These are phyloP conservation scores for Rosalia funebris DNA, from an alignment of 2,888 invertebrate genomes.

Conservation along the genomic window DNA sequence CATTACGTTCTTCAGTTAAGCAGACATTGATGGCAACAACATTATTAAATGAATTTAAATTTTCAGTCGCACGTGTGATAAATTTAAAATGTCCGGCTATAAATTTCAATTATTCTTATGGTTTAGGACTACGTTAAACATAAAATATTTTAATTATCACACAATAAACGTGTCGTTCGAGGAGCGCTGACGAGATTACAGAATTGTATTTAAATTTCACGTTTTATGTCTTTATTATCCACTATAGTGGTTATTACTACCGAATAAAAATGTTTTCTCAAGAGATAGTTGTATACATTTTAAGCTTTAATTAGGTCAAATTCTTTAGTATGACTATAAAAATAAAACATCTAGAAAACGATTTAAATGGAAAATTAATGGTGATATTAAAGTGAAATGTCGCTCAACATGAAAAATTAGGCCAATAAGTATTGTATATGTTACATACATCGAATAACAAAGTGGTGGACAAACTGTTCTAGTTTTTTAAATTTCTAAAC, in stretches of 20 bases:
- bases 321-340: too few species aligned
- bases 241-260: background rate
- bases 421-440: too few species aligned
- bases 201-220: slow-evolving; percentile 16
- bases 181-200: slow-evolving; percentile 6
- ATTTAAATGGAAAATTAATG: too few species aligned
- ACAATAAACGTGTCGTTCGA: slow-evolving; percentile 3
- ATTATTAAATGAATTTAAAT: slow-evolving; percentile 17
- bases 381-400: too few species aligned
- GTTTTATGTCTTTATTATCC: slow-evolving; percentile 2
- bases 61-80: slow-evolving; percentile 3
- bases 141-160: slow-evolving; percentile 20
- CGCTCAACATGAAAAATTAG: too few species aligned
- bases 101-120: slow-evolving; percentile 12
- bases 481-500: too few species aligned
- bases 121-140: background rate
- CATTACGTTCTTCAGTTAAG: slow-evolving; percentile 30
- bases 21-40: slow-evolving; percentile 11
- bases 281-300: too few species aligned
- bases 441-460: too few species aligned
- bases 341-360: too few species aligned
- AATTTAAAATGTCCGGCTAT: slow-evolving; percentile 8
- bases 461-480: too few species aligned
- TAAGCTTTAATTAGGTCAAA: too few species aligned
- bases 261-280: background rate